Evolutionary conservation across 2,888 invertebrate species (phyloP).

Genomic region (Coelopa pilipes): DNA sequence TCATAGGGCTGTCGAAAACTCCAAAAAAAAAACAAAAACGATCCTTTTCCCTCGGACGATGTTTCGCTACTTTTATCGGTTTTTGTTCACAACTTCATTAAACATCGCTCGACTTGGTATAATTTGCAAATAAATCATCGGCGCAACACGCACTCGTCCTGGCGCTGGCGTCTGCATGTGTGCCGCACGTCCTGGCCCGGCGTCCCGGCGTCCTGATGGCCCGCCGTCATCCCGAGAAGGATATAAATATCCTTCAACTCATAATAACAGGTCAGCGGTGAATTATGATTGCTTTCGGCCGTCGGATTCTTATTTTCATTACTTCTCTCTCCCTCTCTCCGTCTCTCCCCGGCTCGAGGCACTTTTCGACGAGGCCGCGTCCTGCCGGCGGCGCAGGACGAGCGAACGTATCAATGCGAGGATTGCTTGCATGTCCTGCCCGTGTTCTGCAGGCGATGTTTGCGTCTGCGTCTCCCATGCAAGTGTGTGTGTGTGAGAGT

Average conservation of each 20-base stretch:
- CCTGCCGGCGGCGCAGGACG: slow-evolving; percentile 6
- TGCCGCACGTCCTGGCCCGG: background rate
- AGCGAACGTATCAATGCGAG: slow-evolving; percentile 46
- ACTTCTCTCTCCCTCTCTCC: slow-evolving; percentile 14
- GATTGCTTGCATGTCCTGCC: slow-evolving; percentile 39
- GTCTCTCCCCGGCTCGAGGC: background rate
- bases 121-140: slow-evolving; percentile 32
- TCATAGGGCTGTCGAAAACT: no score
- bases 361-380: background rate
- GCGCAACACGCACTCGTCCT: slow-evolving; percentile 25
- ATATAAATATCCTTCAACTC: slow-evolving; percentile 19
- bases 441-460: background rate
- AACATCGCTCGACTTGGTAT: slow-evolving; percentile 20
- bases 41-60: no score
- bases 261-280: slow-evolving; percentile 28
- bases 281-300: slow-evolving; percentile 17
- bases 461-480: background rate
- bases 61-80: no score
- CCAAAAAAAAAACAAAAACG: no score
- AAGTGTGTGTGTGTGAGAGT: no score
- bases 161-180: background rate
- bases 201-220: background rate
- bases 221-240: background rate
- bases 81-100: slow-evolving; percentile 21
- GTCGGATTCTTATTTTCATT: slow-evolving; percentile 8